A percentile compares a stretch with the other conserved stretches of the same genome.
Conservation (phyloP, 2,797 vertebrate species). For the Rhabdophis nuchalis region DNA sequence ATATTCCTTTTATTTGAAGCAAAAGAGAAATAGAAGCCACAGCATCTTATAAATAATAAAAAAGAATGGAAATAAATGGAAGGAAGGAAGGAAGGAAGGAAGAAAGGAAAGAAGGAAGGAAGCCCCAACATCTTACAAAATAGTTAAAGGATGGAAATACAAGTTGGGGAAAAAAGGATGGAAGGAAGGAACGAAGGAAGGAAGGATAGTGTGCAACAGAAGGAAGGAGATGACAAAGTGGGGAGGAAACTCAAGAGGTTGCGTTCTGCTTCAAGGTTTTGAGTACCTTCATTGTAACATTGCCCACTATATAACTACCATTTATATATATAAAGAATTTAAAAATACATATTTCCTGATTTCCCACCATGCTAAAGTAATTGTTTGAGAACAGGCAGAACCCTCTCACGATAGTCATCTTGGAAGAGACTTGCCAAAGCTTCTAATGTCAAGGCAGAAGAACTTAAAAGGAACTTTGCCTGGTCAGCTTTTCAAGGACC, state of each 20-base stretch:
- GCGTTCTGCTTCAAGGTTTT: not conserved
- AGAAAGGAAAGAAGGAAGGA: too few relatives aligned
- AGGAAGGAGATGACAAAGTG: not conserved
- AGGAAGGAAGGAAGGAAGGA: too few relatives aligned
- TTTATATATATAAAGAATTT: not conserved
- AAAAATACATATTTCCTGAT: not conserved
- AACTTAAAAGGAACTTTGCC: not conserved
- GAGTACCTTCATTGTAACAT: not conserved
- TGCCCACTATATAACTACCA: not conserved
- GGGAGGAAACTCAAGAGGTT: not conserved
- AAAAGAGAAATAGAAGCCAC: not conserved
- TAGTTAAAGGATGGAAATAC: not conserved
- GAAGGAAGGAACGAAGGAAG: not conserved
- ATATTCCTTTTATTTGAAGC: not conserved
- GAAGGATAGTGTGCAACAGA: not conserved
- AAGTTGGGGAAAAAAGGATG: not conserved
- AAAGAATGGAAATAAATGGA: too few relatives aligned
- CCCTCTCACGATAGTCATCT: not conserved
- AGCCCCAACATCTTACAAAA: too few relatives aligned
- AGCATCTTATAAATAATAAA: too few relatives aligned
- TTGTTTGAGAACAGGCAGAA: not conserved
- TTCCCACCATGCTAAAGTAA: too few relatives aligned
- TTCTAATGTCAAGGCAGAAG: not conserved
- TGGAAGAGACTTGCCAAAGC: not conserved
- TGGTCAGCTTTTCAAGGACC: not conserved